phyloP scores from a whole-genome alignment of 2,113 vertebrate species.

The Ammodytes marinus region DNA sequence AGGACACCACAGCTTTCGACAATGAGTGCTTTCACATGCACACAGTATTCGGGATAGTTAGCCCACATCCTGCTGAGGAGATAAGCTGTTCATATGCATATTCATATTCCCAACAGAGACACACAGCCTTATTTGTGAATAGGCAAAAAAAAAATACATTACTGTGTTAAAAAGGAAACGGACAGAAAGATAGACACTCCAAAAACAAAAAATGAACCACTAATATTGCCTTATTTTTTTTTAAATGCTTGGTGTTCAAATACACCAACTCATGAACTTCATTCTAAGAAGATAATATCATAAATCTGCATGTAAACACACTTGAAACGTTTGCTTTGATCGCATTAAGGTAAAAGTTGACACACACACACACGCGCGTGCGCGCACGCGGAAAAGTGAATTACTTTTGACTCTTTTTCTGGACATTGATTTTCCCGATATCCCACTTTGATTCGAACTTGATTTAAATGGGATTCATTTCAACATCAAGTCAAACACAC shows the following conservation, averaged over 20 bases:
- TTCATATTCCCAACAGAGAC: conserved; percentile 16
- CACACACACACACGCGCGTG: conserved; percentile 2
- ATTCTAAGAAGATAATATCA: conserved; percentile 46
- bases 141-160: conserved; percentile 1
- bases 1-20: conserved; percentile 42
- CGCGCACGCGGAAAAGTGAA: background rate
- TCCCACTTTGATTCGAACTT: conserved; percentile 42
- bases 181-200: conserved; percentile 1
- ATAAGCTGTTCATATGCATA: conserved; percentile 14
- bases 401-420: conserved; percentile 28
- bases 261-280: conserved; percentile 43
- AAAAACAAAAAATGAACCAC: conserved; percentile 18
- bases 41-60: conserved; percentile 38
- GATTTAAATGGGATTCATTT: conserved; percentile 39
- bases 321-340: conserved; percentile 46
- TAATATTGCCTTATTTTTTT: conserved; percentile 48
- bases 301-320: conserved; percentile 65
- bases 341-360: conserved; percentile 39
- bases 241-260: conserved; percentile 41
- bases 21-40: conserved; percentile 47
- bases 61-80: conserved; percentile 43
- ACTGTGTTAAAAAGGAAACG: conserved; percentile 30
- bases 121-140: background rate
- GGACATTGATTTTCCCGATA: conserved; percentile 12
- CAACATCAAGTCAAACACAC: conserved; percentile 29